Percentiles rank a stretch among this genome's conserved stretches.
phyloP scores from a whole-genome alignment of 1,140 invertebrate species.

The Trichonephila clavipes region DNA sequence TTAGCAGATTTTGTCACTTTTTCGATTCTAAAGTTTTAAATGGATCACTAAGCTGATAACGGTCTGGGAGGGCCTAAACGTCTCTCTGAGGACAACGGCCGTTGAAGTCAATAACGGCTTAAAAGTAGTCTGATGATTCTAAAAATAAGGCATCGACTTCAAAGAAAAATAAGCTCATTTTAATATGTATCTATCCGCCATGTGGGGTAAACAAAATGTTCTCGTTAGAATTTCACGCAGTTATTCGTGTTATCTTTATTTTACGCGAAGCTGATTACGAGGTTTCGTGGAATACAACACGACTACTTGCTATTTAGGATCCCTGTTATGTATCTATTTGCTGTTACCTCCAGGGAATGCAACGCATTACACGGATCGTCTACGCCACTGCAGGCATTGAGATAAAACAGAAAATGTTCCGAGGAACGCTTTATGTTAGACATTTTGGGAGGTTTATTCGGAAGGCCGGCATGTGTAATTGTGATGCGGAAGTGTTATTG shows the following conservation, averaged over 20 bases:
- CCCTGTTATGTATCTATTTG: slow-evolving; percentile 66
- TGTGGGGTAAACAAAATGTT: slow-evolving; percentile 24
- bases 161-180: slow-evolving; percentile 19
- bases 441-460: slow-evolving; percentile 6
- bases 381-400: neutral
- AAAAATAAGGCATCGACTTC: neutral
- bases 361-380: slow-evolving; percentile 59
- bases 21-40: neutral
- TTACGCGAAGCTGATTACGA: slow-evolving; percentile 54
- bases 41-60: slow-evolving; percentile 31
- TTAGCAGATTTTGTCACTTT: slow-evolving; percentile 21
- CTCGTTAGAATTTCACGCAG: slow-evolving; percentile 25
- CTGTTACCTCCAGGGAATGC: neutral
- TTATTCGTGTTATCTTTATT: slow-evolving; percentile 34
- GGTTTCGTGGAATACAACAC: neutral
- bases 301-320: slow-evolving; percentile 12
- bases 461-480: slow-evolving; percentile 4
- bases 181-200: neutral
- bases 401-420: slow-evolving; percentile 55
- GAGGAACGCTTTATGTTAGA: neutral
- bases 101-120: slow-evolving; percentile 8
- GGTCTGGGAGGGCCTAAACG: neutral
- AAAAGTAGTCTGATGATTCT: neutral
- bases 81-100: neutral
- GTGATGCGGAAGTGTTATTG: neutral